Evolutionary conservation across 2,113 vertebrate species (phyloP).

Genomic region (Deroptyus accipitrinus): DNA sequence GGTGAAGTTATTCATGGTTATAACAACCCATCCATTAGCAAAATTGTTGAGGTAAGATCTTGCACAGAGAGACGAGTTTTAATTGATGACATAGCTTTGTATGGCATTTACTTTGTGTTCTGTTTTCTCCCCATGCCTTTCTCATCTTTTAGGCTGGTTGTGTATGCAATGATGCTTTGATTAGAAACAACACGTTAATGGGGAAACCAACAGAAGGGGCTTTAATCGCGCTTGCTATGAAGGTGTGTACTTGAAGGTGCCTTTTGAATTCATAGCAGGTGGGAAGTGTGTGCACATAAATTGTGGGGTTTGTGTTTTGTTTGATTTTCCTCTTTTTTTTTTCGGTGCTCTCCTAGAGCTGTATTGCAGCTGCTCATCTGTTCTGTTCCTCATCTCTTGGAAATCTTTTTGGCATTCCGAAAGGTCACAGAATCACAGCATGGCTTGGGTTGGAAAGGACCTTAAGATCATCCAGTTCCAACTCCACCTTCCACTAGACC

Average conservation of each 20-base stretch:
- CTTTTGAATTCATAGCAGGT: not conserved
- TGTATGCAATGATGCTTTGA: constrained; percentile 94
- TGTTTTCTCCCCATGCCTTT: not conserved
- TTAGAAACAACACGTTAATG: constrained; percentile 89
- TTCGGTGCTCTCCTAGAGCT: not conserved
- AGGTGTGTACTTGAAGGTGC: constrained; percentile 76
- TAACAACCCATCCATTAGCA: constrained; percentile 86
- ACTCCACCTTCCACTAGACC: not conserved
- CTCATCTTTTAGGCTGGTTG: constrained; percentile 82
- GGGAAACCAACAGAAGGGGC: constrained; percentile 96
- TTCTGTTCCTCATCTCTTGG: not conserved
- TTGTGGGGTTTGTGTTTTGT: not conserved
- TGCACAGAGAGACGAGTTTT: not conserved
- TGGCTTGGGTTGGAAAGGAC: not conserved
- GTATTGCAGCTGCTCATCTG: not conserved
- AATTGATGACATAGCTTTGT: not conserved
- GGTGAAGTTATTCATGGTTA: constrained; percentile 92
- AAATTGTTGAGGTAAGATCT: constrained; percentile 88
- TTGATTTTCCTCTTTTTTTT: not conserved
- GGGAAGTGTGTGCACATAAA: not conserved
- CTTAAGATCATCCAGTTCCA: not conserved
- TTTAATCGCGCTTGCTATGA: constrained; percentile 94
- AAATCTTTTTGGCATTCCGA: not conserved
- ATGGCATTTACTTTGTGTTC: not conserved
- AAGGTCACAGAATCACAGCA: not conserved